These are phyloP conservation scores for Parus major DNA, from an alignment of 2,113 vertebrate genomes.

Conservation along the genomic window DNA sequence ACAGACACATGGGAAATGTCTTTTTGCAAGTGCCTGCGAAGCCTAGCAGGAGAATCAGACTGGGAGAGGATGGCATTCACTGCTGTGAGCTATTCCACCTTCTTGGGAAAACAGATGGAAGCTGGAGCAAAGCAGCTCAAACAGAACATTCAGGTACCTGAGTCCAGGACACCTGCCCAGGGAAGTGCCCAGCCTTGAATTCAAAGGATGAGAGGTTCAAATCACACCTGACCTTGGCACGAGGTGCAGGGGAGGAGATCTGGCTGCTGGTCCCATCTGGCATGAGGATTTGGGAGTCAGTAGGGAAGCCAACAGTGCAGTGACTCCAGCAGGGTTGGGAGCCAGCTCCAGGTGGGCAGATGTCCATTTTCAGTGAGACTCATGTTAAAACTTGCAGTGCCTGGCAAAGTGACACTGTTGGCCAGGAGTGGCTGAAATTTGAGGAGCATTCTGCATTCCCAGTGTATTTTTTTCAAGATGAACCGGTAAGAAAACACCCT, in stretches of 20 bases:
- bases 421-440: background rate
- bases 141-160: background rate
- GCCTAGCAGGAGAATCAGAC: background rate
- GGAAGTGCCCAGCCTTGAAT: background rate
- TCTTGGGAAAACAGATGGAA: background rate
- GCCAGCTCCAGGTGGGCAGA: background rate
- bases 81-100: background rate
- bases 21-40: background rate
- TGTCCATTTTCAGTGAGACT: background rate
- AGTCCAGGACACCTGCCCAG: background rate
- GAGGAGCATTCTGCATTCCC: background rate
- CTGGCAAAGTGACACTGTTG: background rate
- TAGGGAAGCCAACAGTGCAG: background rate
- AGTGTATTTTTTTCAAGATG: background rate
- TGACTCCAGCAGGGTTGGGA: background rate
- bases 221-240: background rate
- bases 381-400: background rate
- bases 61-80: background rate
- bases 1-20: background rate
- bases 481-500: background rate
- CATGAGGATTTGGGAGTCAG: background rate
- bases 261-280: background rate
- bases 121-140: background rate
- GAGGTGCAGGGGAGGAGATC: background rate
- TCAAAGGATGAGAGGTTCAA: background rate